Evolutionary conservation across 2,888 invertebrate genomes (phyloP).

Genomic region (Hymenopus coronatus): DNA sequence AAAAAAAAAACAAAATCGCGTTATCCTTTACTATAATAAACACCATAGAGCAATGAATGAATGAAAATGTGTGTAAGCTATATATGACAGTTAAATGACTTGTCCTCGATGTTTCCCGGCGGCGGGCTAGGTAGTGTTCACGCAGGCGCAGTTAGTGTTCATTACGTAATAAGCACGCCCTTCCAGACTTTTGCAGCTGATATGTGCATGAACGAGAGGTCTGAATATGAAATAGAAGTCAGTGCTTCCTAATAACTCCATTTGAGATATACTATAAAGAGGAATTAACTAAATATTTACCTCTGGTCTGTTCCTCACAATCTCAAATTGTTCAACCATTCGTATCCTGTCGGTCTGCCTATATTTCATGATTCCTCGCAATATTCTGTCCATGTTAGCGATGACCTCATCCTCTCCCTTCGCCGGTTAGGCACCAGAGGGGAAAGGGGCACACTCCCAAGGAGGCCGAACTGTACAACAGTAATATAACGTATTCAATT

Average conservation of each 20-base stretch:
- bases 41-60: too few relatives aligned
- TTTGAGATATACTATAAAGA: not conserved
- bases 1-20: too few relatives aligned
- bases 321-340: conserved; percentile 90
- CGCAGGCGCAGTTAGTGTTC: not conserved
- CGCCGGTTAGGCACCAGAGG: not conserved
- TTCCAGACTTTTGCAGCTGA: not conserved
- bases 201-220: not conserved
- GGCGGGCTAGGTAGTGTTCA: too few relatives aligned
- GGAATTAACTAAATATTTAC: conserved; percentile 48
- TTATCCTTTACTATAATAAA: too few relatives aligned
- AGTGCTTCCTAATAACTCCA: not conserved
- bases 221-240: not conserved
- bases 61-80: too few relatives aligned
- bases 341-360: conserved; percentile 73
- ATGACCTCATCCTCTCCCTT: not conserved
- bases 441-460: not conserved
- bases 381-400: conserved; percentile 74
- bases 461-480: not conserved
- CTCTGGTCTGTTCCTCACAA: conserved; percentile 84
- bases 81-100: too few relatives aligned
- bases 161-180: not conserved
- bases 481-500: not conserved
- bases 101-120: too few relatives aligned
- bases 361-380: conserved; percentile 88